Percentiles rank a stretch among this genome's conserved stretches.
These are phyloP conservation scores for Stenoptilia bipunctidactyla DNA, from an alignment of 2,888 invertebrate genomes.

Conservation along the genomic window DNA sequence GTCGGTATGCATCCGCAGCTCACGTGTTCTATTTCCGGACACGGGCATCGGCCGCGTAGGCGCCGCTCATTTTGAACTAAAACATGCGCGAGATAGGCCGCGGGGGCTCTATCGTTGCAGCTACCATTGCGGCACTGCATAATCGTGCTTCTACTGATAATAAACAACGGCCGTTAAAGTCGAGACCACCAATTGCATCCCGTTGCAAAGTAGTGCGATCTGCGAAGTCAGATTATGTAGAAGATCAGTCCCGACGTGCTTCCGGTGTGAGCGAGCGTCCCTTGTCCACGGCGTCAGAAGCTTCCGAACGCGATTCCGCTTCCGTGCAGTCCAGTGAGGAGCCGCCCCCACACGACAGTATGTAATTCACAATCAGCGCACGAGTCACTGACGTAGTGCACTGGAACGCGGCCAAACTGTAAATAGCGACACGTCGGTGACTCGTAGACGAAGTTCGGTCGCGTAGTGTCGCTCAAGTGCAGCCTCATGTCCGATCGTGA, in stretches of 20 bases:
- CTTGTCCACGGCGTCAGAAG: slow-evolving; percentile 58
- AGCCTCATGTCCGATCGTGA: slow-evolving; percentile 69
- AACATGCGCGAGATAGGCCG: slow-evolving; percentile 69
- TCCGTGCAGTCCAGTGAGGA: slow-evolving; percentile 67
- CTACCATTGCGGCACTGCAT: slow-evolving; percentile 63
- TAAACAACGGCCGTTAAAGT: slow-evolving; percentile 40
- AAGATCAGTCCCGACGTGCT: slow-evolving; percentile 36
- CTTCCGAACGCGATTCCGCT: slow-evolving; percentile 59
- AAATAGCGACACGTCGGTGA: slow-evolving; percentile 63
- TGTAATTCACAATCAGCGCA: slow-evolving; percentile 50
- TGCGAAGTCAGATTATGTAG: slow-evolving; percentile 31
- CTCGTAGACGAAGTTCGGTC: slow-evolving; percentile 32
- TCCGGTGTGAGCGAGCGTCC: slow-evolving; percentile 59
- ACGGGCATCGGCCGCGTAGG: slow-evolving; percentile 55
- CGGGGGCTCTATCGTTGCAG: slow-evolving; percentile 73
- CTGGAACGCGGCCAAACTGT: slow-evolving; percentile 65
- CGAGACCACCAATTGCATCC: slow-evolving; percentile 34
- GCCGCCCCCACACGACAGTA: slow-evolving; percentile 61
- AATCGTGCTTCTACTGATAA: slow-evolving; percentile 47
- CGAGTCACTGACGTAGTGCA: slow-evolving; percentile 59
- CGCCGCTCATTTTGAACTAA: slow-evolving; percentile 60
- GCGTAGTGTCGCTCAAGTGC: slow-evolving; percentile 60
- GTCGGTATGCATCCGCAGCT: slow-evolving; percentile 54
- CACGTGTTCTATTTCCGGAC: slow-evolving; percentile 64
- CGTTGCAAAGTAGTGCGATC: slow-evolving; percentile 32